phyloP scores from a whole-genome alignment of 2,113 vertebrate genomes.

The Tapirus terrestris region DNA sequence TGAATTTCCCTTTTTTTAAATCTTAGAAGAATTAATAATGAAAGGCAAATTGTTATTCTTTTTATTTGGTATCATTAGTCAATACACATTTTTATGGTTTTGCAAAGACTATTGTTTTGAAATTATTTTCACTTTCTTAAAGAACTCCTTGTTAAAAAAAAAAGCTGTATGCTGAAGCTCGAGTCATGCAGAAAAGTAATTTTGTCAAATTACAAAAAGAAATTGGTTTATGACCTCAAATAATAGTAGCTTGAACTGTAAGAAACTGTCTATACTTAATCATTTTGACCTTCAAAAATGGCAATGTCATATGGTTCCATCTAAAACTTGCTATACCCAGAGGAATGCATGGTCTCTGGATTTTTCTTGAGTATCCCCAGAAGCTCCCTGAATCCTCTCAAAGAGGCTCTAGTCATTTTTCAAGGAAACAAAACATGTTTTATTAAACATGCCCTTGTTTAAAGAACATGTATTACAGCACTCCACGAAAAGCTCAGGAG shows the following conservation, averaged over 20 bases:
- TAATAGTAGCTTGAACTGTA: background rate
- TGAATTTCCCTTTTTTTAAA: background rate
- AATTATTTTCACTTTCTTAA: background rate
- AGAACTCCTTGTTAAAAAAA: background rate
- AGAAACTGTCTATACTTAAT: background rate
- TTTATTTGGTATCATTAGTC: background rate
- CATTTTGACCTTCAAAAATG: constrained; percentile 11
- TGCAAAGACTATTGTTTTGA: background rate
- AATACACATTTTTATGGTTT: background rate
- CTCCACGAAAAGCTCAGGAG: background rate
- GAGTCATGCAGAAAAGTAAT: background rate
- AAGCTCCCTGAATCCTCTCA: background rate
- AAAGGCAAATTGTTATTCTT: background rate
- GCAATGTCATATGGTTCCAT: background rate
- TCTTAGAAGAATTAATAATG: background rate
- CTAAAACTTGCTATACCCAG: background rate
- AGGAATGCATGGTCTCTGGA: background rate
- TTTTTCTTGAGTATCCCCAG: background rate
- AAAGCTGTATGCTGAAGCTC: background rate
- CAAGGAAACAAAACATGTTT: background rate
- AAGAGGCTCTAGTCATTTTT: background rate
- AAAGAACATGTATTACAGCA: background rate
- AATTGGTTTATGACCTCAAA: background rate
- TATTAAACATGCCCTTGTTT: background rate
- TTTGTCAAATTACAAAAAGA: background rate